Base-by-base conservation (phyloP, 2,113 vertebrate genomes). In the Corvus hawaiiensis region DNA sequence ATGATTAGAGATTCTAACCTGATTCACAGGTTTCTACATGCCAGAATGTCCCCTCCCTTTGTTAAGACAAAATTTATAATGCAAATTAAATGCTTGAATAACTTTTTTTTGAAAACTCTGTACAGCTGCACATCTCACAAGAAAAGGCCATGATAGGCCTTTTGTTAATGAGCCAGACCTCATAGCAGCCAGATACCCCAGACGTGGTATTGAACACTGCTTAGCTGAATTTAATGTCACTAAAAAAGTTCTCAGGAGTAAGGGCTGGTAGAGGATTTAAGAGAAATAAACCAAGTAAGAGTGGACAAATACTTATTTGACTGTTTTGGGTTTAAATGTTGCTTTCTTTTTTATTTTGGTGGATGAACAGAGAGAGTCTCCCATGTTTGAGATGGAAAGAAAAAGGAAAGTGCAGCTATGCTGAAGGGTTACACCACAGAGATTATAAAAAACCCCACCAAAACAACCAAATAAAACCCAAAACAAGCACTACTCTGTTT, bases 131-230 rank as follows among this genome's bases (percentile, higher is more conserved):
- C 8, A 37, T 66, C 6, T 51, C 30, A 33, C 11, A 39, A 15
- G n/a, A 54, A 66, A 77, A 11, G 3, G 7, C 4, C 5, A 8
- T n/a, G 43, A 49, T 87, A 71, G 21, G 24, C 24, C 37, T 37
- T 16, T 26, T 59, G 13, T 8, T 58, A 30, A 35, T 17, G 2
- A 80, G 18, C 46, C 41, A 54, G 17, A 64, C 8, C 3, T 32
- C 14, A 8, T 2, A 44, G 13, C 9, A 87, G 18, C n/a, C n/a
- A 1, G 0, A 66, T 10, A 48, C 17, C 30, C 30, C 14, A 2
- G 4, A 20, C 21, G 3, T 26, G 8, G 4, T 18, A 64, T 1
- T 46, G 15, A 39, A 46, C 10, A 3, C 6, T 49, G 11, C 39
- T 67, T 55, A 33, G 26, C 22, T 55, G 26, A 74, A 41, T 48